Base-by-base conservation (phyloP, 64 coral and sea anemone species). In the Stichodactyla mertensii region DNA sequence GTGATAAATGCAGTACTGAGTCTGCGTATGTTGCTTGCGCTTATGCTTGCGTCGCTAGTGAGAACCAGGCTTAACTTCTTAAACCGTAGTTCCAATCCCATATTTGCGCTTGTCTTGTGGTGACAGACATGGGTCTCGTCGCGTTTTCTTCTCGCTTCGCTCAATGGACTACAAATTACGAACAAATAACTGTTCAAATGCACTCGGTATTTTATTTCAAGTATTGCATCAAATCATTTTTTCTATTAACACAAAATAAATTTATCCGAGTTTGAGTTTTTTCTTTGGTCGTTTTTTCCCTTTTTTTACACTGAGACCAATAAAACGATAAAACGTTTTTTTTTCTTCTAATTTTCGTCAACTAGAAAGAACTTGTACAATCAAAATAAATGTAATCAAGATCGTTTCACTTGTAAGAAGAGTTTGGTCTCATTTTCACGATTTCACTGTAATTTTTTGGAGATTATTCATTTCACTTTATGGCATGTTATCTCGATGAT, bases 221-320 rank as follows among this genome's bases (percentile, higher is more conserved):
- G 27, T 23, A 74, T 74, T 20, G 22, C 52, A 81, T 81, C 16
- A 81, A 55, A 7, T 31, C 1, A 24, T 78, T 52, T 53, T 53
- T 52, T 53, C 16, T 16, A 22, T 54, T 53, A 71, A 81, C 24
- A 53, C 53, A 55, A 81, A 81, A 53, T 81, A 81, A 81, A 53
- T 81, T 81, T 13, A 28, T 81, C 54, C 54, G 14, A 20, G 13
- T 20, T 81, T 3, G 54, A 28, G 1, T 81, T 16, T 81, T 81
- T 81, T 31, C 69, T 74, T 74, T 36, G 4, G 26, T 74, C 56
- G 8, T 58, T 74, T 74, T 74, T 74, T 10, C 1, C 9, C 10
- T 31, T 74, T 74, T 74, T 74, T 74, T 74, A 74, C 69, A 36
- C 23, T 74, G 27, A 74, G 69, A 74, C 69, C 69, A 74, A 71